phyloP scores from a whole-genome alignment of 1,140 invertebrate genomes.

The Chrysopa pallens region DNA sequence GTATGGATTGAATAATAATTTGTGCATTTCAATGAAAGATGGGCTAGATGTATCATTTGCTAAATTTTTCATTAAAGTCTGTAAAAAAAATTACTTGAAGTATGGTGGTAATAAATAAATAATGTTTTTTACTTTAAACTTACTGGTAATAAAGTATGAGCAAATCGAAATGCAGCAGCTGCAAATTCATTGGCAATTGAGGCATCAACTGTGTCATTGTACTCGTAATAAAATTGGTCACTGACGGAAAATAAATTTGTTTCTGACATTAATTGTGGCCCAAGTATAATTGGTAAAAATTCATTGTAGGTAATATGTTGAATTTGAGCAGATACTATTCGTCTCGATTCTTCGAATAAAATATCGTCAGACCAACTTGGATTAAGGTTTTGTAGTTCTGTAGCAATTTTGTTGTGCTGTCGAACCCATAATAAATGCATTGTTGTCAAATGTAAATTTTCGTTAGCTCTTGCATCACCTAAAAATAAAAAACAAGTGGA shows the following conservation, averaged over 20 bases:
- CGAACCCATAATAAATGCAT: conserved; percentile 66
- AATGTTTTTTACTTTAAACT: conserved; percentile 6
- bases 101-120: neutral
- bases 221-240: conserved; percentile 41
- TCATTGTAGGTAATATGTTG: conserved; percentile 83
- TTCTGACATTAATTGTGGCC: conserved; percentile 30
- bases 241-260: conserved; percentile 38
- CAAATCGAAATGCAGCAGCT: conserved; percentile 77
- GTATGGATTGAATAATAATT: conserved; percentile 71
- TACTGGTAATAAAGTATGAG: conserved; percentile 64
- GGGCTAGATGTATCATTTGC: conserved; percentile 34
- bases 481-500: conserved; percentile 2
- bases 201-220: conserved; percentile 56
- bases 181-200: conserved; percentile 83
- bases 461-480: conserved; percentile 63
- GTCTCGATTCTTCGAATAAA: conserved; percentile 60
- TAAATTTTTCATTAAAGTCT: conserved; percentile 46
- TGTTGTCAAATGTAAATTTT: conserved; percentile 64
- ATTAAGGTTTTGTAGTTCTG: conserved; percentile 42
- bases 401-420: conserved; percentile 67
- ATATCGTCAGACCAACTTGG: conserved; percentile 67
- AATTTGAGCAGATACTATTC: conserved; percentile 64
- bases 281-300: conserved; percentile 63
- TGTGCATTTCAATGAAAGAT: conserved; percentile 52
- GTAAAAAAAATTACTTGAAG: conserved; percentile 4